Evolutionary conservation across 2,797 vertebrate species (phyloP).

Genomic region (Staurois parvus): DNA sequence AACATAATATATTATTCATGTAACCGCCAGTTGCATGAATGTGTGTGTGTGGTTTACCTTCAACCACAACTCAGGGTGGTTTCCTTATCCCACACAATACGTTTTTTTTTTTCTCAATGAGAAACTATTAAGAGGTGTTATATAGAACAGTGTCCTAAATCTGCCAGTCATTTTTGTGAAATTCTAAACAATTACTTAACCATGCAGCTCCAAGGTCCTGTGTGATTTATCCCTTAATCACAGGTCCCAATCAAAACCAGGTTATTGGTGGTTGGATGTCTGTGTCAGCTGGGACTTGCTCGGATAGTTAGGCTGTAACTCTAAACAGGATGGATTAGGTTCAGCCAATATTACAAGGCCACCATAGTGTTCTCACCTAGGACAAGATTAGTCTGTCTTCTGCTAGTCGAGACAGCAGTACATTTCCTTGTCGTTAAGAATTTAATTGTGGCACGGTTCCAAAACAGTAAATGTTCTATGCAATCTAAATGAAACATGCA

Average conservation of each 20-base stretch:
- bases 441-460: slow-evolving; percentile 19
- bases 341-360: slow-evolving; percentile 32
- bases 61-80: slow-evolving; percentile 54
- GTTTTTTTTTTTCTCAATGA: slow-evolving; percentile 47
- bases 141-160: slow-evolving; percentile 32
- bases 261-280: slow-evolving; percentile 42
- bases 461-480: slow-evolving; percentile 16
- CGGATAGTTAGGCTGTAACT: slow-evolving; percentile 35
- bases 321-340: slow-evolving; percentile 45
- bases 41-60: slow-evolving; percentile 59
- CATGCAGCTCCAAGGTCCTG: slow-evolving; percentile 38
- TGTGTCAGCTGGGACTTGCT: slow-evolving; percentile 26
- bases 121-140: slow-evolving; percentile 51
- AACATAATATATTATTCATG: slow-evolving; percentile 45
- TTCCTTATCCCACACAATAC: slow-evolving; percentile 49
- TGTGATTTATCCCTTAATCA: slow-evolving; percentile 50
- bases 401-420: neutral
- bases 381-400: slow-evolving; percentile 42
- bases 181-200: slow-evolving; percentile 52
- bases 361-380: slow-evolving; percentile 47
- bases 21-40: slow-evolving; percentile 51
- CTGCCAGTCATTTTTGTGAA: slow-evolving; percentile 16
- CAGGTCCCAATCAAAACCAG: slow-evolving; percentile 56
- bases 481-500: slow-evolving; percentile 4
- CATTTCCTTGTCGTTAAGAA: slow-evolving; percentile 31